Conservation (phyloP, 37 sponge, comb jelly and placozoan genomes). For the Mnemiopsis leidyi region DNA sequence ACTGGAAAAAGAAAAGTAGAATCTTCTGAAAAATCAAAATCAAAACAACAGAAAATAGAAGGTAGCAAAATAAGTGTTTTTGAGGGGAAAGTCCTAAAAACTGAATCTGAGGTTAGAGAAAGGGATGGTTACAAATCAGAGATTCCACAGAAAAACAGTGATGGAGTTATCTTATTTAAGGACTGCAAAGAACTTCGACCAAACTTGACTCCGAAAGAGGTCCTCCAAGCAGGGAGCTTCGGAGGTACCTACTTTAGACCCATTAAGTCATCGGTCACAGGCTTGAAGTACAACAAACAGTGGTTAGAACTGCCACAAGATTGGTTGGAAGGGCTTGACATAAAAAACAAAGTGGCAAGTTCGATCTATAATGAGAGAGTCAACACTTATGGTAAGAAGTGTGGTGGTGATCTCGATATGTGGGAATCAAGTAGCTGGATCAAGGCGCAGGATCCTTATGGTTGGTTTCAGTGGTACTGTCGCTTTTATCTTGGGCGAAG, state of each 20-base stretch:
- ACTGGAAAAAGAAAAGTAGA: not conserved
- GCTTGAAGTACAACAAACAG: conserved; percentile 29
- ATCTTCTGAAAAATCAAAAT: not conserved
- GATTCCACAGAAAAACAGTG: not conserved
- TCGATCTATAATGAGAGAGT: not conserved
- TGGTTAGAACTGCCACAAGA: conserved; percentile 53
- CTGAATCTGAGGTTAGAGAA: conserved; percentile 24
- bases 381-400: conserved; percentile 53
- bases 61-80: not conserved
- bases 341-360: not conserved
- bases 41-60: not conserved
- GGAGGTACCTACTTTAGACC: conserved; percentile 58
- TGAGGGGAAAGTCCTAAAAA: conserved; percentile 18
- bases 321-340: conserved; percentile 52
- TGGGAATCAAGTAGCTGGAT: conserved; percentile 61
- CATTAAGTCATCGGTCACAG: conserved; percentile 51
- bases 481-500: conserved; percentile 35
- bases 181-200: not conserved
- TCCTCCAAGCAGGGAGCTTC: conserved; percentile 49
- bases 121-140: conserved; percentile 48
- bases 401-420: conserved; percentile 57
- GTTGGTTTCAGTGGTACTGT: conserved; percentile 62
- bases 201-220: conserved; percentile 34
- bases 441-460: conserved; percentile 46
- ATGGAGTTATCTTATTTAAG: not conserved